A percentile compares a stretch with the other conserved stretches of the same genome.
Conservation (phyloP, 2,888 invertebrate genomes). For the Sclerodermus sp. region DNA sequence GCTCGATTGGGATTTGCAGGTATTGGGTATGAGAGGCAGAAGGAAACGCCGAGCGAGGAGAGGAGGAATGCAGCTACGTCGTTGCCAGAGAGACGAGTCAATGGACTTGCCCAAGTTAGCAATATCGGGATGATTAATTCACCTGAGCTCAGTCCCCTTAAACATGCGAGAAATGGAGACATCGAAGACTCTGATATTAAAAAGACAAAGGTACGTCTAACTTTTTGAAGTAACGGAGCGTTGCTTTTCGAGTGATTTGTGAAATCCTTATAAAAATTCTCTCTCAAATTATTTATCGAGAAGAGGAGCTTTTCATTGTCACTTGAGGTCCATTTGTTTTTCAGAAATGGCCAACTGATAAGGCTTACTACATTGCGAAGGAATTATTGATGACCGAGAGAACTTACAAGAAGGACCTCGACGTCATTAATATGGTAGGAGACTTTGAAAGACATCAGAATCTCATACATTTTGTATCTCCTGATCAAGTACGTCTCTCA, state of each 20-base stretch:
- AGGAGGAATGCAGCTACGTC: conserved; percentile 24
- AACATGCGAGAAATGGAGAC: conserved; percentile 46
- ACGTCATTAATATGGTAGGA: conserved; percentile 84
- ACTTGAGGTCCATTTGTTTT: conserved; percentile 29
- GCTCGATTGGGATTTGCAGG: conserved; percentile 34
- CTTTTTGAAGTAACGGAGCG: too few species aligned
- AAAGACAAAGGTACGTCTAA: conserved; percentile 19
- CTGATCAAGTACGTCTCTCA: too few species aligned
- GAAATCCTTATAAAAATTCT: too few species aligned
- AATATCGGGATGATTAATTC: conserved; percentile 38
- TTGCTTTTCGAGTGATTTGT: too few species aligned
- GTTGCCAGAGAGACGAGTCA: conserved; percentile 31
- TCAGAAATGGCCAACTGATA: conserved; percentile 69
- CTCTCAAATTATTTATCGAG: too few species aligned
- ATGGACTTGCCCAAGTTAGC: conserved; percentile 34
- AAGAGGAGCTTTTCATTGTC: too few species aligned
- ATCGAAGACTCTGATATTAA: conserved; percentile 27
- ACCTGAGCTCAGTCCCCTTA: conserved; percentile 51
- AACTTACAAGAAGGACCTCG: conserved; percentile 92
- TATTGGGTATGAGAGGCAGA: conserved; percentile 23
- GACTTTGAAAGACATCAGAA: not conserved
- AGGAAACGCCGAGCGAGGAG: conserved; percentile 16
- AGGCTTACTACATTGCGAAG: conserved; percentile 83
- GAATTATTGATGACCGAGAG: conserved; percentile 95
- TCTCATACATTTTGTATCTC: too few species aligned